Evolutionary conservation across 2,797 vertebrate species (phyloP), one percentile per base, ranked within the genome.

Genomic region (Chaenodraco wilsoni): DNA sequence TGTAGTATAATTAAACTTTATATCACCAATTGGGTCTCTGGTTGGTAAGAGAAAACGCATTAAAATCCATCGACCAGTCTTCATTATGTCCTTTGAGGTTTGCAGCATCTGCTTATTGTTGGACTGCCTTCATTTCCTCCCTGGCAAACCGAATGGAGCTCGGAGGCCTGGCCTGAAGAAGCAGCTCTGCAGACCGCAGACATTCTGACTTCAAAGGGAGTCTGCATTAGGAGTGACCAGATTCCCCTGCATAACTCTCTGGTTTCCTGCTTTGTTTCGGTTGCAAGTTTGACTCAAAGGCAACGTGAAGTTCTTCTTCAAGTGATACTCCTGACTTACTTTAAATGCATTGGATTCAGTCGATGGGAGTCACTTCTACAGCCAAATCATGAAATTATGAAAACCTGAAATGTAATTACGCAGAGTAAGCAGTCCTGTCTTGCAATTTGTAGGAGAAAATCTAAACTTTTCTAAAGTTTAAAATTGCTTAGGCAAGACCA

Each of bases 191-290:
- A 45, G 70, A 56, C 76, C 78, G 54, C 79, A 76, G 70, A 69
- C 69, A 68, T 52, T 76, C 54, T 1, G 60, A 85, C 86, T 87
- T 88, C 86, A 89, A 89, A 90, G 80, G 31, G 19, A 65, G 17
- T 23, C 64, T 3, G 74, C 23, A 68, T 77, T 69, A 78, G 60
- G 4, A 79, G 63, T 72, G 79, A 86, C 87, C 84, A 63, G 72
- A 61, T 55, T 78, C 59, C 33, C 43, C 70, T 67, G 86, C 66
- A 84, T 72, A 76, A 80, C 54, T 78, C 80, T 48, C 62, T 72
- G 69, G 69, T 56, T 73, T 56, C 76, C 44, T 66, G 15, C 70
- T 81, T 87, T 87, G 87, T 85, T 87, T 79, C 72, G 66, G 51
- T 69, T 81, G 67, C 43, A 41, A 65, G 71, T 45, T 27, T 74